Evolutionary conservation across 2,113 vertebrate genomes (phyloP).

Genomic region (Hippocampus mohnikei): DNA sequence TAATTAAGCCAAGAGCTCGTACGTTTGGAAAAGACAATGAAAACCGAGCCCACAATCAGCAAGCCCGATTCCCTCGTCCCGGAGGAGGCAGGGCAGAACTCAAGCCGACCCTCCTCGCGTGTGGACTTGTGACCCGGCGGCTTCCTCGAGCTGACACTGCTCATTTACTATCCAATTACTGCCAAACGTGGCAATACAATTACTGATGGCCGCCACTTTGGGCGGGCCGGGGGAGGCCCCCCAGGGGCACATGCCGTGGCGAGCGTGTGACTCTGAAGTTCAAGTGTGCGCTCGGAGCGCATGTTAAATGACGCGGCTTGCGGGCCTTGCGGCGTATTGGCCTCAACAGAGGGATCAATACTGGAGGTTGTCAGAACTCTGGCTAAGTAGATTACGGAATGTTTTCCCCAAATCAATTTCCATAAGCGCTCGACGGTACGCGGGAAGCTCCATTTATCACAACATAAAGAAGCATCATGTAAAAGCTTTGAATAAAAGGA

Average conservation of each 20-base stretch:
- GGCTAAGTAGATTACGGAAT: constrained; percentile 72
- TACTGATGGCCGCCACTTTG: constrained; percentile 45
- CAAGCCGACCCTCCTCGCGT: constrained; percentile 17
- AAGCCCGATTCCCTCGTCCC: constrained; percentile 48
- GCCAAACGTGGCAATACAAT: constrained; percentile 33
- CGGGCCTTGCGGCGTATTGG: constrained; percentile 34
- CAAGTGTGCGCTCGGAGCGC: constrained; percentile 9
- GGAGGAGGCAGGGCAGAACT: constrained; percentile 25
- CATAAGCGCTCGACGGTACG: constrained; percentile 56
- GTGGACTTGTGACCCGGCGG: constrained; percentile 51
- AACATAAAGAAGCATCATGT: constrained; percentile 64
- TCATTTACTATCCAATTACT: constrained; percentile 70
- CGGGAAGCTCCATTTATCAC: constrained; percentile 66
- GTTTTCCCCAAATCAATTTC: constrained; percentile 73
- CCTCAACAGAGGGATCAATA: constrained; percentile 61
- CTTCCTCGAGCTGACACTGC: constrained; percentile 47
- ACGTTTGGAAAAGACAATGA: constrained; percentile 25
- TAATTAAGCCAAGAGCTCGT: constrained; percentile 70
- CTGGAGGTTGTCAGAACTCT: constrained; percentile 54
- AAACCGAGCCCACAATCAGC: not conserved
- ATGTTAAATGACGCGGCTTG: constrained; percentile 17
- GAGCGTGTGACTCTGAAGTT: constrained; percentile 22
- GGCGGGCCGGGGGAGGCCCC: constrained; percentile 10
- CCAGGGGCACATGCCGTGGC: constrained; percentile 3
- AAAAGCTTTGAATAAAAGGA: constrained; percentile 52